phyloP scores from a whole-genome alignment of 2,113 vertebrate species.

The Arizona elegans region DNA sequence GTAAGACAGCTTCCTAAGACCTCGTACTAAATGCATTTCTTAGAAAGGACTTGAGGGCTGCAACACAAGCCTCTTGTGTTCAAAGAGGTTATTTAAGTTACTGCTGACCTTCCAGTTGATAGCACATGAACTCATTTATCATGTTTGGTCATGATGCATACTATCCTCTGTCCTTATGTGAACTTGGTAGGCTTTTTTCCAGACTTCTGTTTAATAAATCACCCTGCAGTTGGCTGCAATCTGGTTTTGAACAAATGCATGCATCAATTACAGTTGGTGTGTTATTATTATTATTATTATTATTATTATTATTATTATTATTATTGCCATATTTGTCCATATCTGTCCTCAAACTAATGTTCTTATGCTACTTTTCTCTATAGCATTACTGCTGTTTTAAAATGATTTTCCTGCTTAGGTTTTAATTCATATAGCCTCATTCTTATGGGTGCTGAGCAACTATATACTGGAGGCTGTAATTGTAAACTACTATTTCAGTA shows the following conservation, averaged over 20 bases:
- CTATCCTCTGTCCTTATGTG: conserved; percentile 62
- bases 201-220: conserved; percentile 34
- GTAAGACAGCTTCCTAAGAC: conserved; percentile 1
- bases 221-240: conserved; percentile 15
- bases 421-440: background rate
- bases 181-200: conserved; percentile 65
- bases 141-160: conserved; percentile 39
- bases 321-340: background rate
- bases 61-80: conserved; percentile 53
- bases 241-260: conserved; percentile 36
- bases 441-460: background rate
- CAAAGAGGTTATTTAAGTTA: conserved; percentile 54
- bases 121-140: conserved; percentile 66
- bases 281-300: background rate
- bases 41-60: conserved; percentile 69
- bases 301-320: too few species aligned
- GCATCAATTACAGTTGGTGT: background rate
- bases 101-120: conserved; percentile 74
- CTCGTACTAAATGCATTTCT: conserved; percentile 44
- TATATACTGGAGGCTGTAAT: background rate
- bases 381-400: background rate
- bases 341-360: background rate
- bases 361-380: background rate
- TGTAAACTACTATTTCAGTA: background rate
- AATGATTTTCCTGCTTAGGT: background rate